Evolutionary conservation across 2,113 vertebrate species (phyloP).

Genomic region (Mirza zaza): DNA sequence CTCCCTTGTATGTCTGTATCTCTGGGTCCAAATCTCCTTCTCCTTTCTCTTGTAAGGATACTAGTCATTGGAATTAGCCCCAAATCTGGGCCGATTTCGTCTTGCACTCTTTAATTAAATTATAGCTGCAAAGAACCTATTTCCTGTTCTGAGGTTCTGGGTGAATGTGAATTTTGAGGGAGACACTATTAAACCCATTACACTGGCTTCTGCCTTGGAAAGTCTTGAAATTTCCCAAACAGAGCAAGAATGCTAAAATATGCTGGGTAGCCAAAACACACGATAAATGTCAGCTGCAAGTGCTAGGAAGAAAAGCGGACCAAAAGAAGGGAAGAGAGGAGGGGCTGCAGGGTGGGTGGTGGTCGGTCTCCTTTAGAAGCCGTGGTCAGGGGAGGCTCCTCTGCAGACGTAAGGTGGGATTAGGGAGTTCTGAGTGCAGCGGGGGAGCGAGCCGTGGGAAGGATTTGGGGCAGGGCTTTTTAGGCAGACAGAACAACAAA

Average conservation of each 20-base stretch:
- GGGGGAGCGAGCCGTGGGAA: neutral
- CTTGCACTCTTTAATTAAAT: neutral
- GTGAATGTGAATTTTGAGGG: neutral
- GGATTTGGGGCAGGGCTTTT: neutral
- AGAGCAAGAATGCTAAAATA: neutral
- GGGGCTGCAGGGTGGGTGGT: too few species aligned
- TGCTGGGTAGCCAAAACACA: neutral
- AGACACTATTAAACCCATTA: neutral
- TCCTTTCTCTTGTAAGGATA: neutral
- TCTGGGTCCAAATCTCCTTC: neutral
- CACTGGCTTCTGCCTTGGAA: neutral
- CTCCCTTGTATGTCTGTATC: neutral
- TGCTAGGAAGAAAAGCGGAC: neutral
- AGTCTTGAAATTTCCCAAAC: neutral
- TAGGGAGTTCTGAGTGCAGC: neutral
- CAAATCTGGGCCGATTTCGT: neutral
- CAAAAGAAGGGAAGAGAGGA: neutral
- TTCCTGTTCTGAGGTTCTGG: neutral
- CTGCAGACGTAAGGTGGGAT: neutral
- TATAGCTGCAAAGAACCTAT: neutral
- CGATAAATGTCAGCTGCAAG: neutral
- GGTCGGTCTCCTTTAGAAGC: neutral
- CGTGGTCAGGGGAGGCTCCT: neutral
- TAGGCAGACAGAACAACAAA: neutral
- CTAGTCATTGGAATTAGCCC: neutral